phyloP scores from a whole-genome alignment of 2,797 vertebrate genomes.

The Diglossa cyanea region DNA sequence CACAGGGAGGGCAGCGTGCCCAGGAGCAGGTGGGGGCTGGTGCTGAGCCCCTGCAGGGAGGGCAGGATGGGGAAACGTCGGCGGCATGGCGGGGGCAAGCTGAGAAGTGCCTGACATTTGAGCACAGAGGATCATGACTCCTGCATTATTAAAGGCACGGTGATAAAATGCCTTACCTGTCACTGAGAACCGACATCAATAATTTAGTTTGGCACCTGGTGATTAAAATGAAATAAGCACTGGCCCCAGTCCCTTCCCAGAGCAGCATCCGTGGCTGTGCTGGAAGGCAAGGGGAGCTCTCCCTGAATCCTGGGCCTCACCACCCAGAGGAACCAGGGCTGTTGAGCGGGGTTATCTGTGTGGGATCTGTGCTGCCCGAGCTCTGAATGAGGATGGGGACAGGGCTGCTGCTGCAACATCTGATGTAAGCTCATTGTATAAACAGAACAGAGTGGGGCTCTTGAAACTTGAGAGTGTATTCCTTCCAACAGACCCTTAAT shows the following conservation, averaged over 20 bases:
- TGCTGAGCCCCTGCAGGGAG: background rate
- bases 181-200: conserved; percentile 61
- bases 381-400: background rate
- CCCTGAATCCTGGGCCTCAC: background rate
- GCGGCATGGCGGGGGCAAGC: background rate
- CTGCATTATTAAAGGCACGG: conserved; percentile 60
- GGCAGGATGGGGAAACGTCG: background rate
- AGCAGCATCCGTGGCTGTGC: rapidly evolving
- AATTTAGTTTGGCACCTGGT: conserved; percentile 62
- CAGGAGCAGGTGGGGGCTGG: conserved; percentile 50
- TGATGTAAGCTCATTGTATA: background rate
- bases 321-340: background rate
- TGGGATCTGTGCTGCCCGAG: rapidly evolving
- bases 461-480: conserved; percentile 19
- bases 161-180: conserved; percentile 62
- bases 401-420: background rate
- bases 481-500: conserved; percentile 65
- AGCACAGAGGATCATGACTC: conserved; percentile 38
- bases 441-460: conserved; percentile 28
- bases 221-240: conserved; percentile 50
- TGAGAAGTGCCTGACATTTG: conserved; percentile 54
- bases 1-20: rapidly evolving
- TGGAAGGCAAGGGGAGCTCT: rapidly evolving
- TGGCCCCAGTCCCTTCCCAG: background rate
- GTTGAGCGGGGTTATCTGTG: background rate